Evolutionary conservation across 1,140 invertebrate species (phyloP).

Genomic region (Sitodiplosis mosellana): DNA sequence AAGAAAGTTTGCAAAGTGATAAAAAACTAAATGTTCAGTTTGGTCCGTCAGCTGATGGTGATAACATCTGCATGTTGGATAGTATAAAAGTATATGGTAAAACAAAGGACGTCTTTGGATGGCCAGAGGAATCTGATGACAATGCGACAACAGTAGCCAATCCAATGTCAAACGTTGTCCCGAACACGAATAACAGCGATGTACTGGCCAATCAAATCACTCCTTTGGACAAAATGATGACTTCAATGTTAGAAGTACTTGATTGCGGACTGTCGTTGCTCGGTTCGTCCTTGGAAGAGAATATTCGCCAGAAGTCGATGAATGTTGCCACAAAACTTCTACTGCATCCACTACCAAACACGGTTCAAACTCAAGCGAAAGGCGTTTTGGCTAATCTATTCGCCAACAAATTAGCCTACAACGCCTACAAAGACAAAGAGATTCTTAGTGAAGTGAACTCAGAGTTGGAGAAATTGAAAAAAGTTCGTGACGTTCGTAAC

Average conservation of each 20-base stretch:
- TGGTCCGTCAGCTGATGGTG: constrained; percentile 75
- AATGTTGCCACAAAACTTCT: constrained; percentile 61
- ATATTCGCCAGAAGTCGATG: constrained; percentile 37
- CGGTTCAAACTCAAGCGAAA: constrained; percentile 58
- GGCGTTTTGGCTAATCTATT: constrained; percentile 68
- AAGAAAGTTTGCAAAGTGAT: constrained; percentile 84
- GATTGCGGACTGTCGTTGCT: constrained; percentile 39
- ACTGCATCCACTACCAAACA: constrained; percentile 60
- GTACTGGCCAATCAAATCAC: constrained; percentile 8
- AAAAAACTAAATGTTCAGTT: constrained; percentile 82
- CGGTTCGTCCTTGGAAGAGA: constrained; percentile 23
- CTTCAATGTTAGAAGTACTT: constrained; percentile 53
- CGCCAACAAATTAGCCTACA: constrained; percentile 48
- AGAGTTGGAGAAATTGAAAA: constrained; percentile 42
- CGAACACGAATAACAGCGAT: neutral
- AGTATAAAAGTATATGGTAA: constrained; percentile 85
- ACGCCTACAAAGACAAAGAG: constrained; percentile 77
- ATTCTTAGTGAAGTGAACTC: constrained; percentile 57
- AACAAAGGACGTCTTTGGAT: constrained; percentile 88
- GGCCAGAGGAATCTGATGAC: constrained; percentile 91
- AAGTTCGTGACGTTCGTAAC: constrained; percentile 19
- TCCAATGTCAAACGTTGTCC: neutral
- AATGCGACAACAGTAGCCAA: constrained; percentile 10
- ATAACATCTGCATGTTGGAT: constrained; percentile 80
- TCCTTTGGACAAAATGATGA: constrained; percentile 37